Conservation (phyloP, 1,140 invertebrate genomes). For the Caenorhabditis elegans region DNA sequence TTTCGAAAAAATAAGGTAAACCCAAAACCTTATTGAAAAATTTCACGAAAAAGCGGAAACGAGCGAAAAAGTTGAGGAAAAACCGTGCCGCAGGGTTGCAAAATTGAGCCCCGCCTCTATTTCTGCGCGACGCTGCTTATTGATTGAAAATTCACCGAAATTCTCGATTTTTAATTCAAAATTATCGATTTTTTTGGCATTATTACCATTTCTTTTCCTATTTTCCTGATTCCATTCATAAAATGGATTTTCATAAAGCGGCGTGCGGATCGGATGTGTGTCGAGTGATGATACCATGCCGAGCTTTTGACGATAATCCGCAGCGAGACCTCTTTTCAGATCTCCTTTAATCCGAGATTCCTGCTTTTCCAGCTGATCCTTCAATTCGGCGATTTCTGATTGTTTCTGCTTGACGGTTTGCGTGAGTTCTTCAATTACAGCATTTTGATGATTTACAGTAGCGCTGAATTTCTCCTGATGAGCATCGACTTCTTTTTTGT, state of each 20-base stretch:
- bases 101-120: no score
- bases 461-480: neutral
- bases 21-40: no score
- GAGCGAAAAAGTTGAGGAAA: no score
- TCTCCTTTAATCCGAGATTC: neutral
- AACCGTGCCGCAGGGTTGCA: no score
- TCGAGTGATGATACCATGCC: neutral
- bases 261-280: neutral
- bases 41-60: no score
- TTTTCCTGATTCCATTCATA: neutral
- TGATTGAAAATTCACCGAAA: no score
- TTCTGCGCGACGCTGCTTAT: no score
- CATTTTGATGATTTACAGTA: neutral
- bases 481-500: constrained; percentile 5
- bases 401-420: neutral
- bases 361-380: neutral
- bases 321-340: neutral
- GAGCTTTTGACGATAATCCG: neutral
- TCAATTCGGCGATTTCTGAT: neutral
- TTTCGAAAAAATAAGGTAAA: no score
- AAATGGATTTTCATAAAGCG: neutral
- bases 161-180: no score
- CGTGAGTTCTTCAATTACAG: neutral
- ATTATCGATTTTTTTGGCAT: no score
- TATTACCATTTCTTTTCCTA: neutral